phyloP scores from a whole-genome alignment of 2,888 invertebrate genomes.

The Standfussiana lucernea region DNA sequence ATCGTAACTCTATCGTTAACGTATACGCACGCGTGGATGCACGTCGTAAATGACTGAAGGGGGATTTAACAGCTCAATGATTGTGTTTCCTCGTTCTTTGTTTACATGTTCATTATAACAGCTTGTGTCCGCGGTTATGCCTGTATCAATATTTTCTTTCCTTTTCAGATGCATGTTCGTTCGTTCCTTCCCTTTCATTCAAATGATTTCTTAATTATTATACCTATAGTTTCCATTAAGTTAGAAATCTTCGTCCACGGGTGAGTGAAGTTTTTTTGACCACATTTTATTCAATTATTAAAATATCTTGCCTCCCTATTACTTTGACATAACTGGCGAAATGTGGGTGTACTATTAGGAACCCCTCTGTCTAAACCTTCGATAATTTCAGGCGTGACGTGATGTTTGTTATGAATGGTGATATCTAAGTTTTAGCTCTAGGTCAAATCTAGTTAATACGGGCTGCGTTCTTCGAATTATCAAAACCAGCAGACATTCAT shows the following conservation, averaged over 20 bases:
- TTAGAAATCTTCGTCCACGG: background rate
- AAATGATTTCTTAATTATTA: background rate
- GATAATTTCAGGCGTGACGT: no score
- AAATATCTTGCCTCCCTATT: background rate
- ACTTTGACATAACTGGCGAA: background rate
- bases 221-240: no score
- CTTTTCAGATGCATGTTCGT: background rate
- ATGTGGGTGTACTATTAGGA: no score
- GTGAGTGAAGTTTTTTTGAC: background rate
- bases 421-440: background rate
- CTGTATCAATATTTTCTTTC: no score
- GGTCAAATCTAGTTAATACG: background rate
- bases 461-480: no score
- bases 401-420: background rate
- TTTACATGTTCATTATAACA: constrained; percentile 28
- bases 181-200: background rate
- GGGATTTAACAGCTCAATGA: constrained; percentile 23
- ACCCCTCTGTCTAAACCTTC: background rate
- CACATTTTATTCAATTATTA: background rate
- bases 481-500: background rate
- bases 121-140: constrained; percentile 12
- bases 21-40: constrained; percentile 17
- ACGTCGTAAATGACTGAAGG: constrained; percentile 8
- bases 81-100: constrained; percentile 48
- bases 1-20: constrained; percentile 46